These are phyloP conservation scores for Chrysotoxum bicinctum DNA, from an alignment of 2,888 invertebrate species.

Conservation along the genomic window DNA sequence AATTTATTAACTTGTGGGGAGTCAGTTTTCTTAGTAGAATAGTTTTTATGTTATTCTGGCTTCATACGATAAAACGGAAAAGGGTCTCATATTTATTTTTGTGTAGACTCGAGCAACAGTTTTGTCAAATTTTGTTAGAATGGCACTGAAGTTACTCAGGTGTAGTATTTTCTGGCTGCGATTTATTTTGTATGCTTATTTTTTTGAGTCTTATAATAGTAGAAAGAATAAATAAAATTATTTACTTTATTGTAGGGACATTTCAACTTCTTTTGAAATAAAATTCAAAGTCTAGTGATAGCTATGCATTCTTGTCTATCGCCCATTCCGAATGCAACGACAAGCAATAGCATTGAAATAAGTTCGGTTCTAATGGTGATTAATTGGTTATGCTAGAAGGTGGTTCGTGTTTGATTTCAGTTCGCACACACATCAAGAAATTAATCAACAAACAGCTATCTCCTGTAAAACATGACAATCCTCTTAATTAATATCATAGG, in stretches of 20 bases:
- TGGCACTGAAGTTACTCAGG: no score
- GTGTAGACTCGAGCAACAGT: neutral
- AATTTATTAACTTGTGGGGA: conserved; percentile 55
- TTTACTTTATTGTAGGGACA: no score
- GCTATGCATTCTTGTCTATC: no score
- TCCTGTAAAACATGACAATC: neutral
- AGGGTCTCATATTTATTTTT: no score
- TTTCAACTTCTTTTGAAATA: no score
- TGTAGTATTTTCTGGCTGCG: no score
- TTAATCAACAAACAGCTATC: neutral
- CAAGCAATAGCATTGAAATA: neutral
- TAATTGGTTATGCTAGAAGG: neutral
- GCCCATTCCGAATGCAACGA: no score
- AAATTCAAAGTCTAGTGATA: no score
- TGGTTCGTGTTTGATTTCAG: neutral
- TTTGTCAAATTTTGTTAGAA: neutral
- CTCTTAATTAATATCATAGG: neutral
- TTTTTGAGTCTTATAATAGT: no score
- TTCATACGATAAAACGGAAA: no score
- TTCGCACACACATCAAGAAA: neutral
- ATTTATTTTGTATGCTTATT: no score
- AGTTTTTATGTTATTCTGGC: neutral
- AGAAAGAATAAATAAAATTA: no score
- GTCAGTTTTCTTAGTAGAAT: neutral
- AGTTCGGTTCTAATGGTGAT: neutral